A percentile compares a stretch with the other conserved stretches of the same genome.
phyloP scores from a whole-genome alignment of 2,113 vertebrate genomes.

The Patagioenas fasciata region DNA sequence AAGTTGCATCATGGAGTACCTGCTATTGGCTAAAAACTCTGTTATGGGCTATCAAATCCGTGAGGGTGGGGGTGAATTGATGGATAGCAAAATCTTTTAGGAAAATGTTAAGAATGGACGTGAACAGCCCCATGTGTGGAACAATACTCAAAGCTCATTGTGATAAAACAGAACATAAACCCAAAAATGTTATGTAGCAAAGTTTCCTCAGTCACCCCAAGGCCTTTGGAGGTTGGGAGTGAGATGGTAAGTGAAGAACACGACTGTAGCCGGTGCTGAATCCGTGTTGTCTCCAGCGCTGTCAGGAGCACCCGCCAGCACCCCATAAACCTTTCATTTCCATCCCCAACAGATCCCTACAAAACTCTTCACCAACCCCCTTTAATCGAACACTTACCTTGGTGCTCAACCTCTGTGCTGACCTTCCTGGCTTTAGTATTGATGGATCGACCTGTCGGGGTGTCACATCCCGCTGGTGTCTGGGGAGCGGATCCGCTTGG shows the following conservation, averaged over 20 bases:
- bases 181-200: not conserved
- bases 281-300: not conserved
- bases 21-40: not conserved
- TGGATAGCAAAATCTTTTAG: not conserved
- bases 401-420: not conserved
- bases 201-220: not conserved
- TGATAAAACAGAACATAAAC: not conserved
- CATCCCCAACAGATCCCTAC: not conserved
- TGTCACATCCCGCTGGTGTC: not conserved
- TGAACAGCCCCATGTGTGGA: not conserved
- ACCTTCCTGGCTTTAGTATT: not conserved
- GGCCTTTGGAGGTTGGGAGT: not conserved
- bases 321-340: slow-evolving; percentile 8
- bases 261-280: not conserved
- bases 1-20: not conserved
- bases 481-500: accelerated
- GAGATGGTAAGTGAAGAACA: not conserved
- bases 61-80: not conserved
- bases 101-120: not conserved
- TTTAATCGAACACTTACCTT: not conserved
- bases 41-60: not conserved
- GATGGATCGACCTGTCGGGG: not conserved
- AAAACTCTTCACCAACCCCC: not conserved
- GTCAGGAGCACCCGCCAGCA: not conserved
- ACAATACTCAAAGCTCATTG: not conserved